Evolutionary conservation across 2,113 vertebrate species (phyloP), one percentile per base, ranked within the genome.

Genomic region (Corythornis madagascariensis): DNA sequence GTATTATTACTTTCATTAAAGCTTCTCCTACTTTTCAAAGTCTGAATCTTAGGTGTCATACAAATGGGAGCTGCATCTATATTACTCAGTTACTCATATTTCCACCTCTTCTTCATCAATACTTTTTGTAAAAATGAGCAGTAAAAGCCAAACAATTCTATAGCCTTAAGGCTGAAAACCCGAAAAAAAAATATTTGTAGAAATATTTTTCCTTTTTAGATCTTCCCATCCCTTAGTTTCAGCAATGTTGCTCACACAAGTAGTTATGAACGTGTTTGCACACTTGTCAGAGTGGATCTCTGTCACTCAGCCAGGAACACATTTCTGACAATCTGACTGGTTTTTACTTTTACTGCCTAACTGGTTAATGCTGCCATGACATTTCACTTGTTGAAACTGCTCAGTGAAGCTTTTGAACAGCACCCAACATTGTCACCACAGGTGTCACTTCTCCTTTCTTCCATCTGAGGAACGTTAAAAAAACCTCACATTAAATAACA

Each of bases 71-170:
- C 64, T 65, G 21, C 50, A 86, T 52, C 65, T 92, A 22, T 82
- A 74, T 74, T 71, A 57, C 71, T 76, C 9, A 4, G 75, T 91
- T 93, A 89, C 74, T 87, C 74, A 84, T 75, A 87, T 91, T 78
- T 66, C 48, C 91, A 50, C 50, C 31, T 65, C 81, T 94, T 70
- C 66, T 91, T 31, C 79, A 70, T 67, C 50, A 79, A 70, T 59
- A 82, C 56, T 89, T 94, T 90, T 76, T 89, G 59, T 70, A 86
- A 90, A 93, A 31, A 71, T 84, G 82, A 70, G 42, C 64, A 70
- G 64, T 92, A 87, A 76, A 90, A 92, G 29, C 7, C 20, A 75
- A 88, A 40, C 28, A 75, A 72, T 75, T 95, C 24, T 42, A 65
- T 2, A 93, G 59, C 71, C 13, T 2, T 2, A 88, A 86, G 48